phyloP scores from a whole-genome alignment of 2,888 invertebrate genomes.

The Brachyptera putata region DNA sequence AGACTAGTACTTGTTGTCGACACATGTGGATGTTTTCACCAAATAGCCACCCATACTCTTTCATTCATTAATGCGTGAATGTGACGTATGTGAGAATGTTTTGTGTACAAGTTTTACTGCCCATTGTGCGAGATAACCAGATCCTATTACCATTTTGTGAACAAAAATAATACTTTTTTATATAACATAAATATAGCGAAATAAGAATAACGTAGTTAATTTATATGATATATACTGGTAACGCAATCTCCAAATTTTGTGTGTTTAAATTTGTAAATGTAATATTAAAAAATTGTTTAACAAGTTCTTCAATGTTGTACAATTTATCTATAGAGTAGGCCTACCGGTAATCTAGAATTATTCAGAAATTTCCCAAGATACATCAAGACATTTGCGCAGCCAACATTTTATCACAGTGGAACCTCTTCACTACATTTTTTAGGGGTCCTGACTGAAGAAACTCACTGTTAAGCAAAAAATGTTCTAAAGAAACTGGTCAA shows the following conservation, averaged over 20 bases:
- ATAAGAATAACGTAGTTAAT: slow-evolving; percentile 26
- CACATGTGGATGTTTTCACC: slow-evolving; percentile 1
- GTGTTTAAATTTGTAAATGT: slow-evolving; percentile 32
- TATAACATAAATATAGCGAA: slow-evolving; percentile 15
- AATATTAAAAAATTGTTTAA: slow-evolving; percentile 32
- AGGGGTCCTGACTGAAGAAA: too few relatives aligned
- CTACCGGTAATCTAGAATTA: too few relatives aligned
- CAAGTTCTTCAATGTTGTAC: too few relatives aligned
- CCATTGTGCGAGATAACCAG: not conserved
- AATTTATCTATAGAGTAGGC: too few relatives aligned
- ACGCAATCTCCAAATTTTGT: slow-evolving; percentile 27
- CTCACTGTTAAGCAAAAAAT: too few relatives aligned
- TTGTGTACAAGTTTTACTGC: not conserved
- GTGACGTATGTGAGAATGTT: not conserved
- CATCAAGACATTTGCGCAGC: too few relatives aligned
- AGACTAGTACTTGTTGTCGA: not conserved
- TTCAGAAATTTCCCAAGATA: too few relatives aligned
- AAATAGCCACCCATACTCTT: slow-evolving; percentile 3
- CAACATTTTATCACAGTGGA: too few relatives aligned
- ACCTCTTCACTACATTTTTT: too few relatives aligned
- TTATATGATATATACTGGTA: slow-evolving; percentile 24
- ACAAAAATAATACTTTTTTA: slow-evolving; percentile 24
- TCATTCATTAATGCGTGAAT: slow-evolving; percentile 1
- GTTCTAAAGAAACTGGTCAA: too few relatives aligned
- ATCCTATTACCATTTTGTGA: not conserved